Evolutionary conservation across 1,140 invertebrate species (phyloP), one percentile per base, ranked within the genome.

Genomic region (Plutomurus gul): DNA sequence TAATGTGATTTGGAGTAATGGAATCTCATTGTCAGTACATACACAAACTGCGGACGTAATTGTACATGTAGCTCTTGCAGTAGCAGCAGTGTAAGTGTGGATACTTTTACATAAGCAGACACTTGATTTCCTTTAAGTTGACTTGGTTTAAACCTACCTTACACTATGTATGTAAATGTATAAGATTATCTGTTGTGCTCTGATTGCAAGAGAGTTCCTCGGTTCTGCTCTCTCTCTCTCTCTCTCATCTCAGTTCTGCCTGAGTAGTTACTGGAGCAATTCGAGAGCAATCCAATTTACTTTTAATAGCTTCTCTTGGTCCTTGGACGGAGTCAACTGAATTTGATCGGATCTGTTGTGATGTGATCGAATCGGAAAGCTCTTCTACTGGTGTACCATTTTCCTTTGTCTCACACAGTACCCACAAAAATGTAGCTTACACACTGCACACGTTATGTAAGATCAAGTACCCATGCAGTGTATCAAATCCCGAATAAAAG

Each of bases 201-300:
- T 22, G 18, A 51, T 51, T 51, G 25, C 47, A 51, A 22, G 47
- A 22, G 47, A 51, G 47, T 51, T 39, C 37, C 37, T n/a, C n/a
- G n/a, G 20, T 60, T 65, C 11, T 33, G 16, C 13, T 65, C 30
- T 33, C 56, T 36, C n/a, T 65, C 3, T 60, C 25, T 8, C 16
- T 60, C 40, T 43, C 16, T 43, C 8, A 1, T 27, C n/a, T 20
- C 20, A n/a, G 72, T 30, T 74, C n/a, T 74, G 72, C 22, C 33
- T 74, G 18, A 74, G 40, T 74, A 30, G 72, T 8, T 30, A 74
- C 56, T 65, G 56, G 43, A 74, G 40, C 72, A 74, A 74, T 74
- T 74, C 27, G 18, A 47, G 72, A 74, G 43, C 72, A 49, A 74
- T 74, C 72, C 72, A 74, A 74, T 74, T 74, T 74, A 74, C 39